phyloP scores from a whole-genome alignment of 2,888 invertebrate genomes.

The Lasioglossum marginatum region DNA sequence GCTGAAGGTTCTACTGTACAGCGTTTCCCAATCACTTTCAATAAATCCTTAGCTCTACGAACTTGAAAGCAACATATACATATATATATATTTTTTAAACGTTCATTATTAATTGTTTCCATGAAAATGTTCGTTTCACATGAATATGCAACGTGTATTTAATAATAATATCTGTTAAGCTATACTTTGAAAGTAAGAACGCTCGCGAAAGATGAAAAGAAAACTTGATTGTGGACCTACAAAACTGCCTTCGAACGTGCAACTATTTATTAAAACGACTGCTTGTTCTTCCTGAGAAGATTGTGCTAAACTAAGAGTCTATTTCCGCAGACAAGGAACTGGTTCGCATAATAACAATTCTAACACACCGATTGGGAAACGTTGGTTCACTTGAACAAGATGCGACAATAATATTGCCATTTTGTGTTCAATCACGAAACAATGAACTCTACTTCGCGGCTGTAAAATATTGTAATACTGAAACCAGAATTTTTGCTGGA shows the following conservation, averaged over 20 bases:
- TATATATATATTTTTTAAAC: background rate
- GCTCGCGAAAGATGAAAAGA: slow-evolving; percentile 2
- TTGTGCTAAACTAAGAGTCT: slow-evolving; percentile 1
- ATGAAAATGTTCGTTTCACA: background rate
- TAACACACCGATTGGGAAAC: slow-evolving; percentile 44
- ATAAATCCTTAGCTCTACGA: background rate
- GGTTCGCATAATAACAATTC: background rate
- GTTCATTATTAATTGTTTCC: background rate
- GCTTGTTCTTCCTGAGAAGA: slow-evolving; percentile 5
- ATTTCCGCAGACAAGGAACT: background rate
- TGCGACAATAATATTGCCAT: slow-evolving; percentile 42
- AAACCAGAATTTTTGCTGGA: background rate
- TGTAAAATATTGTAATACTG: background rate
- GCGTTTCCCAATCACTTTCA: slow-evolving; percentile 49
- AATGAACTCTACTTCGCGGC: background rate
- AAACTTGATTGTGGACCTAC: slow-evolving; percentile 17
- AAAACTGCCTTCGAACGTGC: slow-evolving; percentile 30
- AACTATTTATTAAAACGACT: slow-evolving; percentile 10
- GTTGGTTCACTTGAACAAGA: slow-evolving; percentile 34
- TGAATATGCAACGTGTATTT: background rate
- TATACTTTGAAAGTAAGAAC: slow-evolving; percentile 10
- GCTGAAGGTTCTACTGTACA: slow-evolving; percentile 38
- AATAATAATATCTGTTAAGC: slow-evolving; percentile 9
- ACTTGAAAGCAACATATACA: background rate
- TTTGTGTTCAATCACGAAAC: background rate